Evolutionary conservation across 2,888 invertebrate species (phyloP), one percentile per base, ranked within the genome.

Genomic region (Hofmannophila pseudospretella): DNA sequence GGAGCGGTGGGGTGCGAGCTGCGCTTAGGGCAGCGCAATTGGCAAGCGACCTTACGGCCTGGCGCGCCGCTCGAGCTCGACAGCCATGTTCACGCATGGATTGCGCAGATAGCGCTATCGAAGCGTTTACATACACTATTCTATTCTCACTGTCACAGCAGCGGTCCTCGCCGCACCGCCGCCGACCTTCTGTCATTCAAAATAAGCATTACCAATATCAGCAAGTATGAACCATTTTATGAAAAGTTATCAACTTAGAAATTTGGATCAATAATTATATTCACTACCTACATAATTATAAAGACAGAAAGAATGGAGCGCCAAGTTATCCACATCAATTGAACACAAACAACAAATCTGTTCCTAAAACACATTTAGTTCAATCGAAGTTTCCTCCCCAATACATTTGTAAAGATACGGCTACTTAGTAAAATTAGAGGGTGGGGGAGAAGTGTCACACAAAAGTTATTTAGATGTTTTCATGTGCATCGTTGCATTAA

Each of bases 391-490:
- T 71, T 60, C 67, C 60, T 74, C 74, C 75, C 72, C 71, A 67
- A 67, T 72, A 72, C 73, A 77, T 77, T 78, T 76, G 77, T 77
- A 68, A 70, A 78, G 81, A 82, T 80, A 82, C 73, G 76, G 79
- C 80, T 84, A 85, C 85, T 85, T 82, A 84, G 82, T 74, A 70
- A 82, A 84, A 84, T 84, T 82, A 81, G 78, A 73, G 81, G 77
- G 77, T 73, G 69, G 77, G 81, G 81, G 81, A 77, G 74, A 76
- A 71, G 62, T 76, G 82, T 82, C 80, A 78, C 82, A 78, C 82
- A 80, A 81, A 84, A 82, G 82, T 85, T 85, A 86, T 86, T 82
- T 85, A 85, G 85, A 86, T 85, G 85, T 86, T 85, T 85, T 79
- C 78, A 82, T 81, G 85, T 85, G 84, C 84, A 84, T 67, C 76